These are phyloP conservation scores for Cenopis cana DNA, from an alignment of 2,888 invertebrate species.

Conservation along the genomic window DNA sequence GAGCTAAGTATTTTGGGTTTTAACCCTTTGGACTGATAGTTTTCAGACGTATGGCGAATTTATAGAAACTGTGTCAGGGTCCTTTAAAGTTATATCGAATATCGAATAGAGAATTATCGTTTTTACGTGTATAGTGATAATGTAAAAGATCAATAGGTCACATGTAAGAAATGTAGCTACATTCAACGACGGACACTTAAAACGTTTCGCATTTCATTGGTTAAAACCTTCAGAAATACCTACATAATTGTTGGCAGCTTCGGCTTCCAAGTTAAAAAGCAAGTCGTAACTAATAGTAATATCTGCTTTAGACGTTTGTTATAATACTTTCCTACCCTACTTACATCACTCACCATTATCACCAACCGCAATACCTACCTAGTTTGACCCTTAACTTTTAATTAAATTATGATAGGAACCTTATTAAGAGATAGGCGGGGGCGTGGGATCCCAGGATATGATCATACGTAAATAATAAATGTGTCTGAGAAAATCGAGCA, in stretches of 20 bases:
- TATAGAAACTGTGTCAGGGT: slow-evolving; percentile 43
- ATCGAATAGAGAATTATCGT: slow-evolving; percentile 13
- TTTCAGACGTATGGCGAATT: slow-evolving; percentile 36
- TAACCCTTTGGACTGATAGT: slow-evolving; percentile 15
- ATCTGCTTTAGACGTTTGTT: background rate
- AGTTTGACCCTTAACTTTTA: background rate
- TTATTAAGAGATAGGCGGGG: background rate
- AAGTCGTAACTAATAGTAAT: background rate
- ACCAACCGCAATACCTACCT: background rate
- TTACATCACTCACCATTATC: too few relatives aligned
- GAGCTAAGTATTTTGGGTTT: background rate
- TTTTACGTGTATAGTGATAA: slow-evolving; percentile 7
- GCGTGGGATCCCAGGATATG: background rate
- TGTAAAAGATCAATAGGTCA: background rate
- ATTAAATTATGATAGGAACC: slow-evolving; percentile 4
- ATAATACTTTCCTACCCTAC: background rate
- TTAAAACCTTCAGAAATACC: background rate
- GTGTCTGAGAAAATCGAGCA: background rate
- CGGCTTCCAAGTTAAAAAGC: background rate
- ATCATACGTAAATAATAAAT: background rate
- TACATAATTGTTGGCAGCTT: slow-evolving; percentile 4
- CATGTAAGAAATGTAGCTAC: background rate
- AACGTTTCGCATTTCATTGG: background rate
- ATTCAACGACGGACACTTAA: background rate
- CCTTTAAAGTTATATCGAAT: slow-evolving; percentile 21